Base-by-base conservation (phyloP, 2,888 invertebrate genomes). In the Plagodis pulveraria region DNA sequence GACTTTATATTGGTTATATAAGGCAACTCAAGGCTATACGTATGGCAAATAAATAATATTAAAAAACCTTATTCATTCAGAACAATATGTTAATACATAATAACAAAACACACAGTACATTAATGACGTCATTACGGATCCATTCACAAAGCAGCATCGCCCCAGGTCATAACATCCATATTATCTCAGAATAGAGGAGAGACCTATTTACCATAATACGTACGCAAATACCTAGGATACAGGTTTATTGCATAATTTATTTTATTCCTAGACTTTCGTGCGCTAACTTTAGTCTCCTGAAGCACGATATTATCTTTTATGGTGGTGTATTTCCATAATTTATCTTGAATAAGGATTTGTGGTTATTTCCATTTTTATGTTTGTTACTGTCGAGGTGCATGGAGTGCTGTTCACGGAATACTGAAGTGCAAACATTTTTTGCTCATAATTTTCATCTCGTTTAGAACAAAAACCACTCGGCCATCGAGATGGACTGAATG, bases 221-320 rank as follows among this genome's bases (percentile, higher is more conserved):
- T 58, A 64, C 55, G 66, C 62, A 63, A 65, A 62, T 66, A 66
- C 60, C 65, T 58, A 50, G 54, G 36, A 50, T 56, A 52, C 66
- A 66, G 66, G 64, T 68, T 68, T 66, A 68, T 66, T 63, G 66
- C 64, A 68, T 66, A 68, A 68, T 68, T 68, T 68, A 68, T 68
- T 61, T 63, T 68, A 64, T 66, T 68, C 67, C 68, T 66, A 68
- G 68, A 66, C 66, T 67, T 67, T 67, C 59, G 67, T 59, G 47
- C 63, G 65, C 66, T 65, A 67, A 67, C 67, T 67, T 63, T 62
- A 56, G 67, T 67, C 65, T 63, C 63, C 56, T 57, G 56, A 62
- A 67, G 67, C 53, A 66, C 53, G 67, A 67, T 66, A 69, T 69
- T 69, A 69, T 69, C 69, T 67, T 69, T 69, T 67, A 69, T 69